These are phyloP conservation scores for Penaeus chinensis DNA, from an alignment of 1,140 invertebrate species.

Conservation along the genomic window DNA sequence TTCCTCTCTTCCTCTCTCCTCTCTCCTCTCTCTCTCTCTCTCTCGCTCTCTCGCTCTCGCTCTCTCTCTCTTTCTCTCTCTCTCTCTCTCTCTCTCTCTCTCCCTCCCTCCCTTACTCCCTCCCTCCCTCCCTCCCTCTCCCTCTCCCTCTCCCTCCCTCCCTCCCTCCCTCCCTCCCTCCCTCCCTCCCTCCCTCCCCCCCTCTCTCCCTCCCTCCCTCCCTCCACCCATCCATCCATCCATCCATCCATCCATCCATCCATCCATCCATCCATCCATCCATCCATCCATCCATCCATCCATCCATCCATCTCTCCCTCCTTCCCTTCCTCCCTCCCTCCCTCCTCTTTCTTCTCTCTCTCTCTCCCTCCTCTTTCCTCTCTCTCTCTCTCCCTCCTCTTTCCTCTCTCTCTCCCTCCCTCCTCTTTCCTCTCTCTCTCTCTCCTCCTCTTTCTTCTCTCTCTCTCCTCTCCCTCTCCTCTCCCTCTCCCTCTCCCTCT, in stretches of 20 bases:
- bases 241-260: background rate
- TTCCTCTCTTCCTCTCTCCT: too few relatives aligned
- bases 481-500: too few relatives aligned
- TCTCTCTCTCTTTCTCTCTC: too few relatives aligned
- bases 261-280: background rate
- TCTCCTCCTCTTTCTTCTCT: background rate
- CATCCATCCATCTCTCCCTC: background rate
- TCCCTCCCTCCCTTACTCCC: background rate
- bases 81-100: too few relatives aligned
- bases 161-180: background rate
- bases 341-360: background rate
- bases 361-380: background rate
- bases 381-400: background rate
- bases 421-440: background rate
- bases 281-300: background rate
- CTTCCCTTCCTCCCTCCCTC: too few relatives aligned
- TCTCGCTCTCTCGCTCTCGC: too few relatives aligned
- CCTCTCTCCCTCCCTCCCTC: background rate
- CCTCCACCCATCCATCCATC: too few relatives aligned
- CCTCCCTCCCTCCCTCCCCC: background rate
- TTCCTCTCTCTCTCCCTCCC: background rate
- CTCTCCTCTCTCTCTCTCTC: too few relatives aligned
- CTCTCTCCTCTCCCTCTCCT: background rate
- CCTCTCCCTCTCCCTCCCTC: background rate
- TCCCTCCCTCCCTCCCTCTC: constrained; percentile 7